Evolutionary conservation across 2,888 invertebrate genomes (phyloP), one percentile per base, ranked within the genome.

Genomic region (Priocnemis perturbator): DNA sequence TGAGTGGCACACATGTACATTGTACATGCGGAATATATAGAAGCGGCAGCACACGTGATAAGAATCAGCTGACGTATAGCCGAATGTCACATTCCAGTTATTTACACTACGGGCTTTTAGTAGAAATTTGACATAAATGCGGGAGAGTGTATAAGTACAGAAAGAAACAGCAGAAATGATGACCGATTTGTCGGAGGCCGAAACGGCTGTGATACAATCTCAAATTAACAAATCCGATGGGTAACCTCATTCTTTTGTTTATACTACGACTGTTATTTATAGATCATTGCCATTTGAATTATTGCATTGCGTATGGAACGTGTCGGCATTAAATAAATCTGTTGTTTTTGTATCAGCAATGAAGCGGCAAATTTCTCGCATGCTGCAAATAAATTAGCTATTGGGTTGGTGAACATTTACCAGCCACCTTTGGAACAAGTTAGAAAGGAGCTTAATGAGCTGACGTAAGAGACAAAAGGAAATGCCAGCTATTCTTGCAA

Each of bases 401-500:
- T 83, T 48, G 90, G 90, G 23, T 71, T 90, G 47, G 71, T 90
- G 26, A 76, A 78, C 37, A 74, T 86, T 61, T 90, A 89, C 81
- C 83, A 89, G 73, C 82, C 85, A 15, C 85, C 87, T 11, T 77
- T 90, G 66, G 84, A 86, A 68, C 83, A 86, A 77, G 84, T 89
- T 30, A 85, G 87, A 69, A 83, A 85, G 44, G 89, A 90, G 79
- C 80, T 90, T 17, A 76, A 78, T 9, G 90, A 90, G 81, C 78
- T 90, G 74, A 89, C 86, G 90, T 90, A 86, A 86, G 86, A 64
- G 59, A 53, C 68, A n/a, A 26, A 56, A 9, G 23, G 53, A 19
- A 53, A 75, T 55, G 2, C 47, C 15, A 48, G 30, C 19, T 58
- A 63, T 57, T 55, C 0, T 26, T 30, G 37, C 11, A 50, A 62